Conservation (phyloP, 1,140 invertebrate genomes). For the Polyergus mexicanus region DNA sequence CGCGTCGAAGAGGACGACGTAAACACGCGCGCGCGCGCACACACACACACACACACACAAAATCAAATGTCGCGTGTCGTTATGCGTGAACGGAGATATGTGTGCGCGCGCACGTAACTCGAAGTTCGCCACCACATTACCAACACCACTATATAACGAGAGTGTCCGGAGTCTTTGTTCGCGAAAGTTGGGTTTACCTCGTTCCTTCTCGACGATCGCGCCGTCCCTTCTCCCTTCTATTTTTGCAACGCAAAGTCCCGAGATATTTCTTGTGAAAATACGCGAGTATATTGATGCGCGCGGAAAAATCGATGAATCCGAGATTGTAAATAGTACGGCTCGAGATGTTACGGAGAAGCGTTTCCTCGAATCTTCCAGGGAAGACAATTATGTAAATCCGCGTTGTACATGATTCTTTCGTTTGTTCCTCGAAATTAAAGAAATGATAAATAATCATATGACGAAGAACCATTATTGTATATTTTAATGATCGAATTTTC, state of each 20-base stretch:
- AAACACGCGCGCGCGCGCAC: neutral
- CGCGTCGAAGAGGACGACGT: neutral
- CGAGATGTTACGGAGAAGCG: neutral
- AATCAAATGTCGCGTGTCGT: constrained; percentile 9
- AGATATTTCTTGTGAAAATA: constrained; percentile 57
- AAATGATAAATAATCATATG: neutral
- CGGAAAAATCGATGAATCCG: constrained; percentile 60
- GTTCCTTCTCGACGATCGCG: constrained; percentile 57
- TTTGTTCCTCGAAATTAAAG: neutral
- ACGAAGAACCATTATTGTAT: neutral
- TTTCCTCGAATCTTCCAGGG: constrained; percentile 20
- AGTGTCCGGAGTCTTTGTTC: constrained; percentile 70
- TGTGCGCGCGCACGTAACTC: constrained; percentile 61
- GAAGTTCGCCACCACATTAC: constrained; percentile 57
- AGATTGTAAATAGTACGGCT: constrained; percentile 44
- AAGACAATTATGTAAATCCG: constrained; percentile 13
- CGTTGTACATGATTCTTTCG: neutral
- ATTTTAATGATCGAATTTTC: neutral
- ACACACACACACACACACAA: neutral
- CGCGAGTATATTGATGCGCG: constrained; percentile 30
- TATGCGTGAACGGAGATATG: constrained; percentile 51
- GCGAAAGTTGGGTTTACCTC: constrained; percentile 75
- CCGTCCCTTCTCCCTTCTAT: constrained; percentile 63
- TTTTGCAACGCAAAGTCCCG: constrained; percentile 59
- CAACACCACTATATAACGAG: neutral